phyloP scores from a whole-genome alignment of 2,113 vertebrate genomes.

The Clarias batrachus region DNA sequence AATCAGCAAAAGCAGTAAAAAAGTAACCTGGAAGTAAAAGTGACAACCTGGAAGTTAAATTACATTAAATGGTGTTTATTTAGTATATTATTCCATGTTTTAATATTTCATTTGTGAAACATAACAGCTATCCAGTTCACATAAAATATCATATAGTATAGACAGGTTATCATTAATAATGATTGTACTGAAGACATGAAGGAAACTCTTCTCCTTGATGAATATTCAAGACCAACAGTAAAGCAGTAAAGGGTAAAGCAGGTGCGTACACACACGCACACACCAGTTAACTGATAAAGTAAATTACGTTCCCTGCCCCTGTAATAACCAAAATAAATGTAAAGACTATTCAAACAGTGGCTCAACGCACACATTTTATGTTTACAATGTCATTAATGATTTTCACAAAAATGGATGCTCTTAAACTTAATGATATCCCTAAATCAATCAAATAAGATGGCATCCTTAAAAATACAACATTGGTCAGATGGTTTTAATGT shows the following conservation, averaged over 20 bases:
- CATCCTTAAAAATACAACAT: too few relatives aligned
- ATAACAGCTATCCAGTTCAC: conserved; percentile 15
- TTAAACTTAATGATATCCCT: too few relatives aligned
- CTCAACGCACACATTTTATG: neutral
- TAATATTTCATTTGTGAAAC: conserved; percentile 30
- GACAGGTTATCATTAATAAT: neutral
- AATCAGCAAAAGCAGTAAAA: neutral
- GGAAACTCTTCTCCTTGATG: neutral
- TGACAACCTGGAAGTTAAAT: conserved; percentile 37
- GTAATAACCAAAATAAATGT: neutral
- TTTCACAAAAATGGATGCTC: neutral
- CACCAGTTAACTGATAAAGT: neutral
- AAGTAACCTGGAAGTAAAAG: neutral
- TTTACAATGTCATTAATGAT: neutral
- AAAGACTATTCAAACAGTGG: neutral
- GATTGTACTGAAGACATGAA: neutral
- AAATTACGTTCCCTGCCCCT: neutral
- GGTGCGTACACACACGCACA: too few relatives aligned
- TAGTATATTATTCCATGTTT: conserved; percentile 27
- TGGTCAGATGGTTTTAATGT: too few relatives aligned
- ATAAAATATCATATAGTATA: conserved; percentile 3
- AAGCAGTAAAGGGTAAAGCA: too few relatives aligned
- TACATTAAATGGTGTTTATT: conserved; percentile 32
- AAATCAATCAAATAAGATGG: too few relatives aligned
- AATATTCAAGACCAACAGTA: neutral